These are phyloP conservation scores for Axinella damicornis DNA, from an alignment of 37 sponge, comb jelly and placozoan species.

Conservation along the genomic window DNA sequence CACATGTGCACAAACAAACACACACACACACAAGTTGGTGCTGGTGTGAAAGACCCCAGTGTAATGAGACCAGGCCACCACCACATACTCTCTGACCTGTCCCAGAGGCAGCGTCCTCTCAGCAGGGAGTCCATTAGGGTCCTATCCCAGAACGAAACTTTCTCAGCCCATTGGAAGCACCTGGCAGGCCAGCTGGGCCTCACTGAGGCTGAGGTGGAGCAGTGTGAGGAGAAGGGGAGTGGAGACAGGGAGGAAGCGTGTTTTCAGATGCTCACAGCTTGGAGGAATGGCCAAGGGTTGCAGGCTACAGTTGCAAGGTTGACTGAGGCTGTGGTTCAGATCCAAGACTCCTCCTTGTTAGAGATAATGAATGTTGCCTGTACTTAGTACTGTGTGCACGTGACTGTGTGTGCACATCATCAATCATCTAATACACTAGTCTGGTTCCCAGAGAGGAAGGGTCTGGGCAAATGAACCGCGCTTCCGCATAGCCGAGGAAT, in stretches of 20 bases:
- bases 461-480: no score
- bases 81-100: neutral
- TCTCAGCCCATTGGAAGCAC: slow-evolving; percentile 39
- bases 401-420: no score
- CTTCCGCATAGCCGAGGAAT: no score
- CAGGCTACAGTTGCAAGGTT: slow-evolving; percentile 7
- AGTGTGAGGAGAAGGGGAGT: slow-evolving; percentile 9
- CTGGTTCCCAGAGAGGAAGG: no score
- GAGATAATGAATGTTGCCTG: slow-evolving; percentile 4
- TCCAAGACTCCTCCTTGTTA: slow-evolving; percentile 7
- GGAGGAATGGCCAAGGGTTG: neutral
- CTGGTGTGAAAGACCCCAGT: neutral
- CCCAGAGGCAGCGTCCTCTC: neutral
- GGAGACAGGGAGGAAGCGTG: slow-evolving; percentile 41
- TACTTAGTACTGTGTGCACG: neutral
- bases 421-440: no score
- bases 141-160: slow-evolving; percentile 26
- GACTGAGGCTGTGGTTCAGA: slow-evolving; percentile 30
- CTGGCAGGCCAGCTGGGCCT: slow-evolving; percentile 10
- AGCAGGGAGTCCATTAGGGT: neutral
- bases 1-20: neutral
- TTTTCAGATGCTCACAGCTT: slow-evolving; percentile 25
- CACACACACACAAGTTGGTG: slow-evolving; percentile 1
- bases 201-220: slow-evolving; percentile 28
- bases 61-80: neutral